phyloP scores from a whole-genome alignment of 2,797 vertebrate genomes.

The Caiman crocodilus region DNA sequence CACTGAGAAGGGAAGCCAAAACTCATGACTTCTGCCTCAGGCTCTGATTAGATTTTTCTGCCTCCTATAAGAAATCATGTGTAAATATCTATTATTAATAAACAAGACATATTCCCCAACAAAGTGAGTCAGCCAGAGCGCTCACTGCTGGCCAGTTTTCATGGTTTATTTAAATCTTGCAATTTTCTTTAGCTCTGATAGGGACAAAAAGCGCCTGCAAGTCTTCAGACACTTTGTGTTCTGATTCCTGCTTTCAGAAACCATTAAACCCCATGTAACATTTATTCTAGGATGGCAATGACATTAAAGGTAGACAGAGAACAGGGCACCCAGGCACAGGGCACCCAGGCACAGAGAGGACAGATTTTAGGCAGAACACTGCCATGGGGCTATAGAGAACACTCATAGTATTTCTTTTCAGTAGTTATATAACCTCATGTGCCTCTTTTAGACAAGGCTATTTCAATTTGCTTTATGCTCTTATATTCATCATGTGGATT shows the following conservation, averaged over 20 bases:
- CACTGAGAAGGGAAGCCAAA: neutral
- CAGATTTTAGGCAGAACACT: neutral
- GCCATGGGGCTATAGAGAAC: fast-evolving
- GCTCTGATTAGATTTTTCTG: neutral
- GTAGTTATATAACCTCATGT: fast-evolving
- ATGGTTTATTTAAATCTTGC: neutral
- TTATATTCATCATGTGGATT: neutral
- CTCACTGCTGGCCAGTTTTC: neutral
- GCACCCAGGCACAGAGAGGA: neutral
- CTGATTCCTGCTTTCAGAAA: neutral
- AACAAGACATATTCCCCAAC: neutral
- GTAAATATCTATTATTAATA: neutral
- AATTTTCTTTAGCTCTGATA: neutral
- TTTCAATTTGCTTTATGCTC: fast-evolving
- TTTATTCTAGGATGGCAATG: neutral
- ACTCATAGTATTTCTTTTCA: fast-evolving
- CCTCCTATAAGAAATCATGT: neutral
- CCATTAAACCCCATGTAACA: neutral
- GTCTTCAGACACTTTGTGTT: neutral
- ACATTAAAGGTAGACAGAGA: neutral
- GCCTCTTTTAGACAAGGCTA: neutral
- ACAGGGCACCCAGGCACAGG: neutral
- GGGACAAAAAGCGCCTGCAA: neutral
- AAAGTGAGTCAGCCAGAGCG: fast-evolving
- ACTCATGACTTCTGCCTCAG: neutral